These are phyloP conservation scores for Smutsia temminckii DNA, from an alignment of 2,797 vertebrate genomes.

Conservation along the genomic window DNA sequence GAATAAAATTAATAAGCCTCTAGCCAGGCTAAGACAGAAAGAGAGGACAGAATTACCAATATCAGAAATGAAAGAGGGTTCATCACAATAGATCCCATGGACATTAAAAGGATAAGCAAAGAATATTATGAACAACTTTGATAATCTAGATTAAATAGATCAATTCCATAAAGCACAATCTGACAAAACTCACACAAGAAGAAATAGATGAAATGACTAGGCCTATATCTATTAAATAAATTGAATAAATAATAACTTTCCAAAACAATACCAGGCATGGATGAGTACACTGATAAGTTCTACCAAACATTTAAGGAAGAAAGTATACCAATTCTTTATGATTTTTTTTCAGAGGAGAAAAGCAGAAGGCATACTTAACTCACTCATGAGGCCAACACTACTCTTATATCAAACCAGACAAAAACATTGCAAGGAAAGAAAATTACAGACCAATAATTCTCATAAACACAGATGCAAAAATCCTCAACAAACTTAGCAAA, in stretches of 20 bases:
- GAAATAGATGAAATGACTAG: not conserved
- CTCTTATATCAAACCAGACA: not conserved
- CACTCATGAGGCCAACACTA: not conserved
- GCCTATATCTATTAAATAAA: not conserved
- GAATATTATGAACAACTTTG: not conserved
- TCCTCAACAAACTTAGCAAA: not conserved
- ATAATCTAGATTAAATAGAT: not conserved
- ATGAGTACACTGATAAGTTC: not conserved
- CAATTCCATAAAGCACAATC: not conserved
- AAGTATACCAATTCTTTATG: not conserved
- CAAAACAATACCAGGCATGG: not conserved
- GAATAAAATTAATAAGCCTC: not conserved
- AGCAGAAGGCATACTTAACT: not conserved
- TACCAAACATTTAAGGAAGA: not conserved
- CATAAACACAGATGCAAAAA: not conserved
- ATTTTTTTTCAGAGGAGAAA: not conserved
- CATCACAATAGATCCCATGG: not conserved
- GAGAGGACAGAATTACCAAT: not conserved
- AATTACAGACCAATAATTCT: not conserved
- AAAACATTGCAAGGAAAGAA: not conserved
- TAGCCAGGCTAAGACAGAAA: not conserved
- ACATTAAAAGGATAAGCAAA: not conserved
- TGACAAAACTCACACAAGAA: not conserved
- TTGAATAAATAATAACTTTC: not conserved
- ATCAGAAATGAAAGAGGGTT: not conserved